Evolutionary conservation across 1,140 invertebrate genomes (phyloP).

Genomic region (Lamellibrachia luymesi): DNA sequence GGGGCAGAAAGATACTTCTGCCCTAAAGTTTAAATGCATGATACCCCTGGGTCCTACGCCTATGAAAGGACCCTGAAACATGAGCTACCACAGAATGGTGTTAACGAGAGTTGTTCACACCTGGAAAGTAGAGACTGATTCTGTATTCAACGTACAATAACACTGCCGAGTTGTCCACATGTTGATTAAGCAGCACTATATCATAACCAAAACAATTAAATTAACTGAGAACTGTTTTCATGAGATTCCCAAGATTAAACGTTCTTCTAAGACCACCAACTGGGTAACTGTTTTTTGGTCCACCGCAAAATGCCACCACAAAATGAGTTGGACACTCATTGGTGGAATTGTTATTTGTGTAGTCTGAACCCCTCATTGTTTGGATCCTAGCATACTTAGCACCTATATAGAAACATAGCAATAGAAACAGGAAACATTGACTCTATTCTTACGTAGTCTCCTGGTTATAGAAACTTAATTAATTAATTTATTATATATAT

Average conservation of each 20-base stretch:
- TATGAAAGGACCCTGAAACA: neutral
- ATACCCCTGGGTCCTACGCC: too few relatives aligned
- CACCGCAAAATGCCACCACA: too few relatives aligned
- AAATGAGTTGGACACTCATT: neutral
- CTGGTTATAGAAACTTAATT: neutral
- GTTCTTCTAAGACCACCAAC: neutral
- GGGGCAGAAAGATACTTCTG: too few relatives aligned
- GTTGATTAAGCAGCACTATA: neutral
- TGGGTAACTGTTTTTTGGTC: neutral
- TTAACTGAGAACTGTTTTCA: neutral
- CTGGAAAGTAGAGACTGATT: neutral
- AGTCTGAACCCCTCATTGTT: neutral
- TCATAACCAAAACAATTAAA: neutral
- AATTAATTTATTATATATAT: slow-evolving; percentile 18
- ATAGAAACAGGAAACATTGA: neutral
- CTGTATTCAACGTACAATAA: neutral
- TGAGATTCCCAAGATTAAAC: neutral
- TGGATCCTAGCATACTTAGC: neutral
- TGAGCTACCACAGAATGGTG: neutral
- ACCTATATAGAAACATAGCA: neutral
- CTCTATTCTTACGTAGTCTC: neutral
- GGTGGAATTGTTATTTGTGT: neutral
- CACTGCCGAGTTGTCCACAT: neutral
- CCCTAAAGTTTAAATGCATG: too few relatives aligned
- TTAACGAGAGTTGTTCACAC: neutral